Evolutionary conservation across 2,113 vertebrate species (phyloP), one percentile per base, ranked within the genome.

Genomic region (Microcebus lehilahytsara): DNA sequence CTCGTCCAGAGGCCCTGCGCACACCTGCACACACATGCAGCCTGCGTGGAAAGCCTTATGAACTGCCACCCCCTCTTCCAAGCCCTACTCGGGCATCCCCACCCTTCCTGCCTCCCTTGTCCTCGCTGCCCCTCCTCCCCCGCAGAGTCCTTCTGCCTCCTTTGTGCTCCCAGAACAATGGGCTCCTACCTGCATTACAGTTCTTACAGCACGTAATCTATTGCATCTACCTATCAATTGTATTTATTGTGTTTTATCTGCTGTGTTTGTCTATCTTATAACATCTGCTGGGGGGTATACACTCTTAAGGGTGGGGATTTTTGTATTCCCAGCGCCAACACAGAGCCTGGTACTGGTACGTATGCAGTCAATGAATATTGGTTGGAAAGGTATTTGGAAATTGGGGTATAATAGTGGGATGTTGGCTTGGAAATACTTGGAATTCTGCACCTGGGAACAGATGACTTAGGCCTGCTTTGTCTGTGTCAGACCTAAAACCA

Each of bases 351-450:
- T 12, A 9, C n/a, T 84, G 32, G 49, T 12, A 9, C 6, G 0
- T 11, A 83, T 56, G 51, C 42, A 9, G 46, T 10, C 74, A 67
- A 22, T 46, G 83, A 64, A 7, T n/a, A 69, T 14, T 49, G 13
- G 5, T 32, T 42, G 46, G 40, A 32, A 93, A 84, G 2, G 40
- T 1, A 22, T 6, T 32, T 6, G 12, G 12, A 51, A 80, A 19
- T n/a, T 7, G 37, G n/a, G 11, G 34, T 64, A 19, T 25, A 51
- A 40, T 25, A 87, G 51, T 14, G 5, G 9, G 46, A 13, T 64
- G 60, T 85, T 87, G 80, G 23, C 88, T 91, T 64, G 27, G 20
- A 87, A 79, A 20, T 37, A 72, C 71, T 67, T 56, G 69, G 66
- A 92, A 34, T 80, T 77, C 72, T 42, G 9, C 53, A 62, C 14